Base-by-base conservation (phyloP, 2,797 vertebrate genomes). In the Phrynocephalus vlangalii region DNA sequence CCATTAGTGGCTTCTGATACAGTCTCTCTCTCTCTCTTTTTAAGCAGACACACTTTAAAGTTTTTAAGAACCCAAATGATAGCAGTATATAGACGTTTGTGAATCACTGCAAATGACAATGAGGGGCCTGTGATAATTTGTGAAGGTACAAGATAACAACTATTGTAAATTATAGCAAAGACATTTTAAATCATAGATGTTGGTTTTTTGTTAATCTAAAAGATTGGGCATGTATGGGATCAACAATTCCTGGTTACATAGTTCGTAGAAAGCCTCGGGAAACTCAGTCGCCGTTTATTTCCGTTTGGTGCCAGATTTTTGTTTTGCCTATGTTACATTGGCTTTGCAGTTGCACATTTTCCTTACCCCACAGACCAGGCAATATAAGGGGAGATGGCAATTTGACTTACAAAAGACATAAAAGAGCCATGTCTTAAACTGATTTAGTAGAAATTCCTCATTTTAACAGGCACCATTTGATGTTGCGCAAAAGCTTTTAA, bases 221-320 rank as follows among this genome's bases (percentile, higher is more conserved):
- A 84, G 22, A 15, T 71, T 38, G 13, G 70, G 18, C 1, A 86
- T 48, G 44, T 81, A 84, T 63, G 60, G 20, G 82, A 66, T 38
- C 30, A 67, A 67, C 52, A 63, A 22, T 3, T 90, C 30, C 73
- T 89, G 50, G 22, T 3, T 90, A 38, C 73, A 30, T 84, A 87
- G 33, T 84, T 84, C 91, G 22, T 84, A 50, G 38, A 86, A 92
- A 83, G 48, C 67, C 15, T 63, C 85, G 86, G 67, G 91, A 81
- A 77, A 78, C 66, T 52, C 4, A 13, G 87, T 91, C n/a, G 87
- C 0, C 56, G 88, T 10, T 89, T 83, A 28, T 89, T 78, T 82
- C 73, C n/a, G 28, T 83, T 82, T 89, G 30, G 56, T 89, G 79
- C 82, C n/a, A 2, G 82, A 44, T 88, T 20, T 48, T 48, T 79